Evolutionary conservation across 2,113 vertebrate genomes (phyloP), one percentile per base, ranked within the genome.

Genomic region (Neotoma lepida): DNA sequence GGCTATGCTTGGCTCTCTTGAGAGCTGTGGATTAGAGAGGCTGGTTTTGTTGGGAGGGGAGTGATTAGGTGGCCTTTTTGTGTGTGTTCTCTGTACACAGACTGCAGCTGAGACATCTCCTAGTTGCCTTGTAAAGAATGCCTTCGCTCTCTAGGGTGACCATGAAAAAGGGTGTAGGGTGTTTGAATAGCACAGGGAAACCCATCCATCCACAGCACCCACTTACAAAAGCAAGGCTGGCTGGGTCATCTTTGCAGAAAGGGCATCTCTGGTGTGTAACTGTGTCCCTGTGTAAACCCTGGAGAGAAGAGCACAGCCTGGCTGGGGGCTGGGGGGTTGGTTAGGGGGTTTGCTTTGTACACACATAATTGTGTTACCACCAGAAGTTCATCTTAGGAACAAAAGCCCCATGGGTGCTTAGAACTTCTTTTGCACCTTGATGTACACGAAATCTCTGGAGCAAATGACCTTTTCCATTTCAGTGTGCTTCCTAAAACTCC

Each of bases 321-420:
- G 66, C 39, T 1, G 1, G 9, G 13, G 26, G n/a, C 26, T 8
- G 28, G 61, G 6, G 33, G n/a, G 30, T 9, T 10, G 35, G 2
- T 2, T 0, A 28, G 88, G 35, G 81, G 56, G 26, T 90, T 92
- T 92, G 92, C 71, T 82, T 86, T 46, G 30, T 30, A 68, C 18
- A 22, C 84, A 76, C 20, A 51, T 35, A 44, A 51, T 35, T 54
- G 46, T 93, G 88, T 90, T 54, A 51, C 35, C 44, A 85, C 3
- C 44, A 64, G 73, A 92, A 89, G 84, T 95, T 95, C 73, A 89
- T 92, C 82, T 89, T 91, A 30, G 71, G 58, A 90, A 77, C 86
- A 85, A 86, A 97, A 86, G 39, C 64, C 70, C 58, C 12, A 4
- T 86, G 64, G 63, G 76, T 77, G 35, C 71, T 91, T 81, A 77